Evolutionary conservation across 2,888 invertebrate species (phyloP).

Genomic region (Cinara cedri): DNA sequence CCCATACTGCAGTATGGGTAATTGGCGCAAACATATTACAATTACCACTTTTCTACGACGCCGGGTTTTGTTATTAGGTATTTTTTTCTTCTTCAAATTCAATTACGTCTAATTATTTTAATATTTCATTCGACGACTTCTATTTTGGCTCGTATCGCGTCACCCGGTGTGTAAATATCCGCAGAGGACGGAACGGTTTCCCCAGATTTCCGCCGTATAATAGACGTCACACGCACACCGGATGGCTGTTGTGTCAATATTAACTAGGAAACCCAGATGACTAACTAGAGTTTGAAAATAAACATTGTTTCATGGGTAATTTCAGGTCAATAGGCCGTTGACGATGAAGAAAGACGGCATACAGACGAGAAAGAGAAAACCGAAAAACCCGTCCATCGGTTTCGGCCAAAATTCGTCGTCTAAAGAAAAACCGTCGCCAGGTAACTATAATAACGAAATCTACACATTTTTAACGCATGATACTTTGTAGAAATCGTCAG

Average conservation of each 20-base stretch:
- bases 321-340: conserved; percentile 88
- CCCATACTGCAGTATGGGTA: too few relatives aligned
- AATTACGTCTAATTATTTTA: not conserved
- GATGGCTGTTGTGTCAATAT: conserved; percentile 49
- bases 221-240: not conserved
- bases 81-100: too few relatives aligned
- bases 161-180: conserved; percentile 53
- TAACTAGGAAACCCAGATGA: conserved; percentile 43
- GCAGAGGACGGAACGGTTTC: conserved; percentile 29
- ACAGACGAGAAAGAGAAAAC: conserved; percentile 92
- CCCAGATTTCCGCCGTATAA: not conserved
- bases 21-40: too few relatives aligned
- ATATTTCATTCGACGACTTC: conserved; percentile 11
- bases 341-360: conserved; percentile 99
- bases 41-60: too few relatives aligned
- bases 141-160: conserved; percentile 38
- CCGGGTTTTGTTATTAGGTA: too few relatives aligned
- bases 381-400: conserved; percentile 61
- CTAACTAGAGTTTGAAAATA: conserved; percentile 40
- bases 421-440: conserved; percentile 56
- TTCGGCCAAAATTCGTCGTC: conserved; percentile 53
- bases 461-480: too few relatives aligned
- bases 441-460: conserved; percentile 30
- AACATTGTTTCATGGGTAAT: conserved; percentile 57
- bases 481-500: not conserved